Conservation (phyloP, 2,888 invertebrate genomes). For the Cordilura impudica region DNA sequence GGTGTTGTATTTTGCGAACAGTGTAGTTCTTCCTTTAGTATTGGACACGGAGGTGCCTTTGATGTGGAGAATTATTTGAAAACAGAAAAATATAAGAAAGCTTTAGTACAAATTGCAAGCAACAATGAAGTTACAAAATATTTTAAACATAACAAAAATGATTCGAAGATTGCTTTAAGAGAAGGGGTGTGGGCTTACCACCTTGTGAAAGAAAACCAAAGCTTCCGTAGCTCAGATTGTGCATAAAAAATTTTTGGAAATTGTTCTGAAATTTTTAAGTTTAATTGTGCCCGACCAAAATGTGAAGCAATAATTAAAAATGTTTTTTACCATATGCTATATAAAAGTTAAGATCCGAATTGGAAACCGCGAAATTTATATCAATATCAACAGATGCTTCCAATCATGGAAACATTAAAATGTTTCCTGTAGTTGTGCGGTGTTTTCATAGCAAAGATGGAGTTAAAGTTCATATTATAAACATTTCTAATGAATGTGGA, state of each 20-base stretch:
- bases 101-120: not conserved
- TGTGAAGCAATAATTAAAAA: not conserved
- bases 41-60: no score
- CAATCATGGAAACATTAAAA: not conserved
- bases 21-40: not conserved
- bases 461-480: not conserved
- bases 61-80: not conserved
- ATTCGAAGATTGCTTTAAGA: not conserved
- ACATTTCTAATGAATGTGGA: not conserved
- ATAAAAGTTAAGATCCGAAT: not conserved
- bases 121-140: not conserved
- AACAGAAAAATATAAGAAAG: not conserved
- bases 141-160: not conserved
- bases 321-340: not conserved
- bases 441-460: not conserved
- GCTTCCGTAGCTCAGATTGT: not conserved
- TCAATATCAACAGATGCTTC: not conserved
- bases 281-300: not conserved
- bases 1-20: no score
- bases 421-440: not conserved
- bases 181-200: not conserved
- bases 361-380: not conserved
- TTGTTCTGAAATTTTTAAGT: not conserved
- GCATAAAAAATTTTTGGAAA: not conserved
- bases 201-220: not conserved